A percentile compares a stretch with the other conserved stretches of the same genome.
phyloP scores from a whole-genome alignment of 2,888 invertebrate genomes.

The Acleris laterana region DNA sequence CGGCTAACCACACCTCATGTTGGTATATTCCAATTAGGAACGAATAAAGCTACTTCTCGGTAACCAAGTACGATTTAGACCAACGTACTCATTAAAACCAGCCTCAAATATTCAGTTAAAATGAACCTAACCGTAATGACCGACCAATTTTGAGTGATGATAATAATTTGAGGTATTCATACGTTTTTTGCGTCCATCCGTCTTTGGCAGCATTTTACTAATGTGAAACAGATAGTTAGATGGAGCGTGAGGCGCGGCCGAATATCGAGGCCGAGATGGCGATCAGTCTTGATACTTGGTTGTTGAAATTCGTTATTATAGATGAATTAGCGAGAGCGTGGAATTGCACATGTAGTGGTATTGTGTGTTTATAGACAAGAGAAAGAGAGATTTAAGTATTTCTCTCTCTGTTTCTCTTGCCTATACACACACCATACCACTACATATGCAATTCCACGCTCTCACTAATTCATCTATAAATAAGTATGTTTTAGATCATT shows the following conservation, averaged over 20 bases:
- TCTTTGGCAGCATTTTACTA: constrained; percentile 45
- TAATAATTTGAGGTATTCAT: constrained; percentile 29
- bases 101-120: constrained; percentile 21
- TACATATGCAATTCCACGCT: too few species aligned
- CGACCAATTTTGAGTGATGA: constrained; percentile 25
- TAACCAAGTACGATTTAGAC: not conserved
- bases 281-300: constrained; percentile 57
- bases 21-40: too few species aligned
- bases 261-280: constrained; percentile 75
- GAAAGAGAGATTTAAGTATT: too few species aligned
- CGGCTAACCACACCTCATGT: too few species aligned
- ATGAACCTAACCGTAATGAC: constrained; percentile 25
- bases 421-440: too few species aligned
- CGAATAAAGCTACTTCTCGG: too few species aligned
- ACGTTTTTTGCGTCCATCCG: constrained; percentile 43
- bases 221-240: constrained; percentile 63
- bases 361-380: too few species aligned
- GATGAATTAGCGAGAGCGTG: too few species aligned
- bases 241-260: constrained; percentile 66
- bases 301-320: not conserved
- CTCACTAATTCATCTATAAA: too few species aligned
- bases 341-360: too few species aligned
- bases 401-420: too few species aligned
- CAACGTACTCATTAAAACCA: not conserved
- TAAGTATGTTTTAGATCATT: too few species aligned